These are phyloP conservation scores for Stenodema calcarata DNA, from an alignment of 2,888 invertebrate genomes.

Conservation along the genomic window DNA sequence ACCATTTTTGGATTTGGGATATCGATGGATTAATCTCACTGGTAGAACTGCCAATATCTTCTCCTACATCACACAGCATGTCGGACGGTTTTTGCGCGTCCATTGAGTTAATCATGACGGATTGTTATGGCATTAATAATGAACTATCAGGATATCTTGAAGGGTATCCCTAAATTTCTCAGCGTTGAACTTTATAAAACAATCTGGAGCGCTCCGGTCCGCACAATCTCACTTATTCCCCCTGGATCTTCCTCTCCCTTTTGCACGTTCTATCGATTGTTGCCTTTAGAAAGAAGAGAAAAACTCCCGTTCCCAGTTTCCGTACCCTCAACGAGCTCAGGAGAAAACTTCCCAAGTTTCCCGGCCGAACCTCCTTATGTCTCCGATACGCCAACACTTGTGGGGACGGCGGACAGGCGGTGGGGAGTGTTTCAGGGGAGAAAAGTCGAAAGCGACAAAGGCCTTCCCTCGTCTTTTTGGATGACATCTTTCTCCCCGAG, in stretches of 20 bases:
- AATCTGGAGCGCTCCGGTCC: background rate
- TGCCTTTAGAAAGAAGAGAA: background rate
- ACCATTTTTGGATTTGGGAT: too few species aligned
- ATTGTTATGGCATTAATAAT: too few species aligned
- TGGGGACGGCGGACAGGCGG: too few species aligned
- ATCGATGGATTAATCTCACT: too few species aligned
- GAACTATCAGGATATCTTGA: too few species aligned
- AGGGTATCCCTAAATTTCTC: too few species aligned
- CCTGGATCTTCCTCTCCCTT: background rate
- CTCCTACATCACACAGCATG: too few species aligned
- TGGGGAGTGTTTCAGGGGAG: background rate
- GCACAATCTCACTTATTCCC: background rate
- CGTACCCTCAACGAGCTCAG: background rate
- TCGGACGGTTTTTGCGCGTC: too few species aligned
- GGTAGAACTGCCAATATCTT: too few species aligned
- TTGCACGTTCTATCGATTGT: background rate
- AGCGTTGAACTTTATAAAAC: background rate
- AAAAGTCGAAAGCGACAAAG: background rate
- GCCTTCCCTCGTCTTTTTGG: background rate
- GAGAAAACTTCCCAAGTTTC: background rate
- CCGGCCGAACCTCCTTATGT: background rate
- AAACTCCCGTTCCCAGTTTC: background rate
- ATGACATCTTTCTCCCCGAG: background rate
- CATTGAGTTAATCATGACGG: too few species aligned
- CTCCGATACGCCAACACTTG: background rate